These are phyloP conservation scores for Leptinotarsa tumamoca DNA, from an alignment of 2,888 invertebrate genomes.

Conservation along the genomic window DNA sequence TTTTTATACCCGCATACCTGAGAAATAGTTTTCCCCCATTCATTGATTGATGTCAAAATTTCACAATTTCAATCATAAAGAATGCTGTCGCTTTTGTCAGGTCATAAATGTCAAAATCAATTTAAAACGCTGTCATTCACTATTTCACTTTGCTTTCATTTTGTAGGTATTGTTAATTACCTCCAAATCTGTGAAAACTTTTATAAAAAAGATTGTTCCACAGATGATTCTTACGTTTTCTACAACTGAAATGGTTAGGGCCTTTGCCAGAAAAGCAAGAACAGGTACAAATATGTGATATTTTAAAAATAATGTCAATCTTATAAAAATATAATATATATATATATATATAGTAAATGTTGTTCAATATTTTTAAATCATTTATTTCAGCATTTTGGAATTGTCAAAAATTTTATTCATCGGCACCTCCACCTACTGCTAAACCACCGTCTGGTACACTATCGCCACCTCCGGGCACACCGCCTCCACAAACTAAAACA, in stretches of 20 bases:
- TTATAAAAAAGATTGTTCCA: too few relatives aligned
- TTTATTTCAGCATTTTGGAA: constrained; percentile 58
- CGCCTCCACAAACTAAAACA: constrained; percentile 76
- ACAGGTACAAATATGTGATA: constrained; percentile 65
- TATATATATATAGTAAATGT: constrained; percentile 24
- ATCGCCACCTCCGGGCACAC: constrained; percentile 68
- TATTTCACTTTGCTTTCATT: too few relatives aligned
- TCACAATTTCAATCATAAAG: too few relatives aligned
- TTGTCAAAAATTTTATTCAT: constrained; percentile 65
- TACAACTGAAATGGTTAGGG: constrained; percentile 76
- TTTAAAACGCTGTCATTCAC: too few relatives aligned
- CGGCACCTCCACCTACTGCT: constrained; percentile 52
- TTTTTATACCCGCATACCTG: too few relatives aligned
- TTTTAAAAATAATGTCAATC: constrained; percentile 15
- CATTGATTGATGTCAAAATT: too few relatives aligned
- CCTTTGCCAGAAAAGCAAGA: constrained; percentile 77
- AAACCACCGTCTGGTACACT: too few relatives aligned
- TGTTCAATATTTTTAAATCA: constrained; percentile 28
- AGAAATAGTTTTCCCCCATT: too few relatives aligned
- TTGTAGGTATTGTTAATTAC: too few relatives aligned
- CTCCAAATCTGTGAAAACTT: too few relatives aligned
- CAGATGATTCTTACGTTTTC: neutral
- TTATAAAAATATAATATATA: constrained; percentile 35
- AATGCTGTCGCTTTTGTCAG: too few relatives aligned
- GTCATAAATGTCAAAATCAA: too few relatives aligned